Evolutionary conservation across 2,888 invertebrate species (phyloP).

Genomic region (Xylota sylvarum): DNA sequence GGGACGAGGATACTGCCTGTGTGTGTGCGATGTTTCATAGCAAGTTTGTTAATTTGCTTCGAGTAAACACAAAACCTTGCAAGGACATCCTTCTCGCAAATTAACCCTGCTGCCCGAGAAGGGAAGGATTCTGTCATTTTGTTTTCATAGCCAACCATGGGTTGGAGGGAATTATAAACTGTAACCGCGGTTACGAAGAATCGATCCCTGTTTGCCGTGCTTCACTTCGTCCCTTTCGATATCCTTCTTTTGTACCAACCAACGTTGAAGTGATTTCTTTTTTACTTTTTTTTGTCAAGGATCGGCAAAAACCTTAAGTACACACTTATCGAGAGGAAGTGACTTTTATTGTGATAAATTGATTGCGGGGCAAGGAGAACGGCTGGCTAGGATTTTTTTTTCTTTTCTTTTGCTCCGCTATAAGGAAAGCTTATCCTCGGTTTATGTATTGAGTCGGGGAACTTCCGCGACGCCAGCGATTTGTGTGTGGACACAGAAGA

Average conservation of each 20-base stretch:
- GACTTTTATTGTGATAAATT: constrained; percentile 76
- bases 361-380: constrained; percentile 42
- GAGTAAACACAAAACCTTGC: constrained; percentile 55
- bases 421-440: constrained; percentile 40
- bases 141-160: constrained; percentile 1
- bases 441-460: constrained; percentile 23
- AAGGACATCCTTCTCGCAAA: constrained; percentile 46
- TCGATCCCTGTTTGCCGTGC: constrained; percentile 37
- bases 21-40: constrained; percentile 29
- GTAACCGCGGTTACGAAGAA: constrained; percentile 46
- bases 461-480: constrained; percentile 18
- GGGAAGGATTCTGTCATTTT: constrained; percentile 51
- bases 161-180: constrained; percentile 49
- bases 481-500: constrained; percentile 26
- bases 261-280: constrained; percentile 45
- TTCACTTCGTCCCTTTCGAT: constrained; percentile 19
- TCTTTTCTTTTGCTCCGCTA: background rate
- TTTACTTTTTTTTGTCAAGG: constrained; percentile 18
- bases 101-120: constrained; percentile 32
- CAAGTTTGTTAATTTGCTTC: constrained; percentile 63
- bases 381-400: constrained; percentile 16
- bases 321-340: constrained; percentile 75
- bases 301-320: constrained; percentile 61
- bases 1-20: constrained; percentile 10
- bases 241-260: constrained; percentile 20